Percentiles rank a stretch among this genome's conserved stretches.
phyloP scores from a whole-genome alignment of 2,888 invertebrate species.

The Cheilosia pagana region DNA sequence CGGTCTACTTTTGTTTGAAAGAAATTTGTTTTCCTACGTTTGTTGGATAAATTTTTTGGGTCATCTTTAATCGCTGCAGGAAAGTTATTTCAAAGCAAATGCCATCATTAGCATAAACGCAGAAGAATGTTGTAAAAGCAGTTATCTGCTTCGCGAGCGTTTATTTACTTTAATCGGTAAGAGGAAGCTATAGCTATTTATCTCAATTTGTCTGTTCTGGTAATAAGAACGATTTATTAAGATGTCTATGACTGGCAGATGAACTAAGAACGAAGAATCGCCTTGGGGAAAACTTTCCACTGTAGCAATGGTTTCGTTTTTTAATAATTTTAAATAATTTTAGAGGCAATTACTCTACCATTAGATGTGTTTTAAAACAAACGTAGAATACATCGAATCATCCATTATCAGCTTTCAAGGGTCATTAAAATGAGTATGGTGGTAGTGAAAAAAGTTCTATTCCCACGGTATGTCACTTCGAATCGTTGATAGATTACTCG shows the following conservation, averaged over 20 bases:
- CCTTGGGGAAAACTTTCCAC: neutral
- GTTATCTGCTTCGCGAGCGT: slow-evolving; percentile 5
- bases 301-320: neutral
- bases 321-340: no score
- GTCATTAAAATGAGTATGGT: no score
- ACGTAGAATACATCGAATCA: no score
- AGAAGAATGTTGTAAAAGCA: slow-evolving; percentile 12
- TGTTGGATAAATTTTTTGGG: neutral
- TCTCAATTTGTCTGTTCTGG: slow-evolving; percentile 28
- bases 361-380: no score
- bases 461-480: no score
- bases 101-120: slow-evolving; percentile 32
- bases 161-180: slow-evolving; percentile 13
- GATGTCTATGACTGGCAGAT: neutral
- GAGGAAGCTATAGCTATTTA: slow-evolving; percentile 16
- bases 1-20: neutral
- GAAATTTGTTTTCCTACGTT: neutral
- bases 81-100: neutral
- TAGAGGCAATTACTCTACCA: no score
- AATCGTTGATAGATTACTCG: no score
- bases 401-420: no score
- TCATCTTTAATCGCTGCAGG: slow-evolving; percentile 25
- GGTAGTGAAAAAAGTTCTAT: no score
- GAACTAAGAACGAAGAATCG: neutral
- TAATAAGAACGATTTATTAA: slow-evolving; percentile 10